phyloP scores from a whole-genome alignment of 2,888 invertebrate species.

The Ptilodon capucinus region DNA sequence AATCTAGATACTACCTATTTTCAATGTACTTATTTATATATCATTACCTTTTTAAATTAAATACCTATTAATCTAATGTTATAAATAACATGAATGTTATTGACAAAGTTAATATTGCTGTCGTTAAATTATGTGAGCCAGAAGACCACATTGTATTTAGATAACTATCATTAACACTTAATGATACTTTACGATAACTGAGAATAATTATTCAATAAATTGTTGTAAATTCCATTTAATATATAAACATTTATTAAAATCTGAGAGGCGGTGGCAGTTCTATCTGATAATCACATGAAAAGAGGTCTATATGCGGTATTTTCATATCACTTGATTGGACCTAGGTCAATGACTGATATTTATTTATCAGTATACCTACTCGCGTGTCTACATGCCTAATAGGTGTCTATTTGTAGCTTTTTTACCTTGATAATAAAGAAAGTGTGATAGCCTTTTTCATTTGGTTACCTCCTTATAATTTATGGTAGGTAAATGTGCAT shows the following conservation, averaged over 20 bases:
- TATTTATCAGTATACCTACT: too few species aligned
- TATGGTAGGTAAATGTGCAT: constrained; percentile 22
- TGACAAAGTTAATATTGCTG: not conserved
- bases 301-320: not conserved
- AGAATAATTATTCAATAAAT: not conserved
- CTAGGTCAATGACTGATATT: not conserved
- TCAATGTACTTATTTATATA: not conserved
- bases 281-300: constrained; percentile 22
- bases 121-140: not conserved
- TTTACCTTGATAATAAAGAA: too few species aligned
- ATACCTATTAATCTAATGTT: not conserved
- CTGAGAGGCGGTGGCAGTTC: constrained; percentile 27
- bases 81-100: not conserved
- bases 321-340: not conserved
- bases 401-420: too few species aligned
- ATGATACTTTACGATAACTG: not conserved
- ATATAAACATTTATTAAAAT: constrained; percentile 7
- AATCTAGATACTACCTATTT: not conserved
- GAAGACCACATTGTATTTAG: not conserved
- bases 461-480: constrained; percentile 16
- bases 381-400: too few species aligned
- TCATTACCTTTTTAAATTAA: not conserved
- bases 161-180: not conserved
- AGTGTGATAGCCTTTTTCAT: constrained; percentile 22
- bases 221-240: not conserved